phyloP scores from a whole-genome alignment of 1,140 invertebrate species.

The Aphelenchoides avenae region DNA sequence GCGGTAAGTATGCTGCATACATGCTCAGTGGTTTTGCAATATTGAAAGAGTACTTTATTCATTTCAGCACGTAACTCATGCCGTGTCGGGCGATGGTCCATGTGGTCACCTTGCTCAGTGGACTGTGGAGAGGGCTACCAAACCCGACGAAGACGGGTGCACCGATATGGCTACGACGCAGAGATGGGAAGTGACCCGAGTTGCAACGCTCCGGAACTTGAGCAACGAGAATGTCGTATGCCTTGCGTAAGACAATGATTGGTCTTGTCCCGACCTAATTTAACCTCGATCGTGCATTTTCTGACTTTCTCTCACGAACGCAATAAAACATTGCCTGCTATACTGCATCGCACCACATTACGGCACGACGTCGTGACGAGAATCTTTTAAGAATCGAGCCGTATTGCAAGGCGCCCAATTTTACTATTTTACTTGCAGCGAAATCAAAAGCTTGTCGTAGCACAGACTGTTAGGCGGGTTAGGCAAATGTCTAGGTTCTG shows the following conservation, averaged over 20 bases:
- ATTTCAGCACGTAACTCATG: conserved; percentile 46
- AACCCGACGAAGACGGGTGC: conserved; percentile 40
- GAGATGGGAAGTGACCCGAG: conserved; percentile 45
- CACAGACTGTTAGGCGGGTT: no score
- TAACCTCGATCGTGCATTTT: background rate
- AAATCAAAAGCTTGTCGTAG: no score
- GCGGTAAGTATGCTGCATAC: conserved; percentile 48
- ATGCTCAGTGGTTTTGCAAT: background rate
- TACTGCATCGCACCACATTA: no score
- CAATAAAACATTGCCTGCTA: no score
- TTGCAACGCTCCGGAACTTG: conserved; percentile 33
- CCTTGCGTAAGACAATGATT: conserved; percentile 28
- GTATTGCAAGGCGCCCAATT: no score
- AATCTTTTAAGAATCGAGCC: no score
- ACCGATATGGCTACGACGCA: conserved; percentile 31
- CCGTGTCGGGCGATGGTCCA: conserved; percentile 48
- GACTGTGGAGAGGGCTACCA: conserved; percentile 40
- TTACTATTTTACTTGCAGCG: no score
- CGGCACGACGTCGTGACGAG: no score
- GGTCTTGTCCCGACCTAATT: background rate
- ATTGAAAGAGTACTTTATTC: conserved; percentile 4
- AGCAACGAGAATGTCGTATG: conserved; percentile 48
- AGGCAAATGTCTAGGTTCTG: no score
- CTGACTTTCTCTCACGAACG: no score
- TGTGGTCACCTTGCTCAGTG: conserved; percentile 52